These are phyloP conservation scores for Tauraco hartlaubi DNA, from an alignment of 2,797 vertebrate species.

Conservation along the genomic window DNA sequence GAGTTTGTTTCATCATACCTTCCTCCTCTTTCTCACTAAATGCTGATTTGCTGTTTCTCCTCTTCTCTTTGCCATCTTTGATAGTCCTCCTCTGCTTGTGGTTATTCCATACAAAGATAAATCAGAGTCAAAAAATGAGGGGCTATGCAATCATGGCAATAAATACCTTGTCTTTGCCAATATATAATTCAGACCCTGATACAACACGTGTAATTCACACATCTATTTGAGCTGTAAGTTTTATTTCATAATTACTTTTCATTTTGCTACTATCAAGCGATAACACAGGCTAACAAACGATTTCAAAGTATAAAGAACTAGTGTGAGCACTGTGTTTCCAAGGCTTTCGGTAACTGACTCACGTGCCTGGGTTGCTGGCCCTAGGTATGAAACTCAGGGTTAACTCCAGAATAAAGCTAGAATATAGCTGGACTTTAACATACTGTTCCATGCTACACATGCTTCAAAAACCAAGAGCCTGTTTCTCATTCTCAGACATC, in stretches of 20 bases:
- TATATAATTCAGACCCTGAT: neutral
- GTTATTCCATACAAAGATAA: neutral
- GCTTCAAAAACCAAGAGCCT: neutral
- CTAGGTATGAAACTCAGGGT: neutral
- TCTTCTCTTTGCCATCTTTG: neutral
- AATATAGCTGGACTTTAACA: neutral
- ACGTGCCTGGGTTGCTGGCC: neutral
- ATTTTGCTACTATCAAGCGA: neutral
- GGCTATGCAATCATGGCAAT: neutral
- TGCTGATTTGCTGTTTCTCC: neutral
- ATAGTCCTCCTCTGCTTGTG: neutral
- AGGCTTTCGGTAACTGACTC: neutral
- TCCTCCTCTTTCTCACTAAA: neutral
- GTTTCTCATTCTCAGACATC: neutral
- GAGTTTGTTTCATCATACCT: neutral
- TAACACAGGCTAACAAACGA: neutral
- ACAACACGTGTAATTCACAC: neutral
- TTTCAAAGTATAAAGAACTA: neutral
- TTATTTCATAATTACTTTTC: neutral
- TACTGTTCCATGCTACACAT: neutral
- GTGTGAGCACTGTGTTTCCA: neutral
- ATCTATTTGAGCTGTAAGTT: neutral
- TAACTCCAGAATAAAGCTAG: neutral
- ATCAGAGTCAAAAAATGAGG: neutral
- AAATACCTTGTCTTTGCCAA: neutral